phyloP scores from a whole-genome alignment of 1,140 invertebrate genomes.

The Zaprionus taronus region DNA sequence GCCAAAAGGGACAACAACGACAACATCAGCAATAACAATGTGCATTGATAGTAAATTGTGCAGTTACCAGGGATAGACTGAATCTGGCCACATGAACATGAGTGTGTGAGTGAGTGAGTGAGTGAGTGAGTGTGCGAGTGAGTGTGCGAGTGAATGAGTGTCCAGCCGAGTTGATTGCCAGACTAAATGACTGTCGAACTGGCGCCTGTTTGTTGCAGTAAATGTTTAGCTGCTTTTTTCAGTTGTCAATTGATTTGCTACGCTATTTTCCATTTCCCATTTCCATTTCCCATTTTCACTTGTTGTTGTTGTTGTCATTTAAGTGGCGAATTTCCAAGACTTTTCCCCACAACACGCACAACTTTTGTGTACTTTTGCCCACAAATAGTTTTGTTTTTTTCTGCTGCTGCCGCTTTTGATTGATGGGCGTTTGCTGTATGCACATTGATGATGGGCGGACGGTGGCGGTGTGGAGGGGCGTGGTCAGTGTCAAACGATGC shows the following conservation, averaged over 20 bases:
- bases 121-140: too few species aligned
- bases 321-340: conserved; percentile 34
- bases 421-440: conserved; percentile 33
- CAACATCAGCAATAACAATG: conserved; percentile 28
- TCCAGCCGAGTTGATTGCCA: conserved; percentile 27
- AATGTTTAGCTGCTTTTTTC: conserved; percentile 62
- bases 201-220: conserved; percentile 54
- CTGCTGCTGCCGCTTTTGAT: conserved; percentile 18
- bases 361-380: conserved; percentile 2
- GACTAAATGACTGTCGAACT: conserved; percentile 44
- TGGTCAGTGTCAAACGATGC: conserved; percentile 27
- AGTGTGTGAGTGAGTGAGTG: conserved; percentile 16
- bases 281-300: neutral
- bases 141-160: conserved; percentile 22
- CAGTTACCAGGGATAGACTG: neutral
- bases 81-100: conserved; percentile 25
- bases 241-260: conserved; percentile 75
- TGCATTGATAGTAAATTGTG: conserved; percentile 1
- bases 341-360: conserved; percentile 26
- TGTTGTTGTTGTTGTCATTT: conserved; percentile 2
- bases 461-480: neutral
- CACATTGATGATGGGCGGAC: neutral
- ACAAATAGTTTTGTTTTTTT: conserved; percentile 8
- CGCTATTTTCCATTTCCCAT: conserved; percentile 43
- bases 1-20: conserved; percentile 3